Conservation (phyloP, 2,113 vertebrate species). For the Cochlearius cochlearius region DNA sequence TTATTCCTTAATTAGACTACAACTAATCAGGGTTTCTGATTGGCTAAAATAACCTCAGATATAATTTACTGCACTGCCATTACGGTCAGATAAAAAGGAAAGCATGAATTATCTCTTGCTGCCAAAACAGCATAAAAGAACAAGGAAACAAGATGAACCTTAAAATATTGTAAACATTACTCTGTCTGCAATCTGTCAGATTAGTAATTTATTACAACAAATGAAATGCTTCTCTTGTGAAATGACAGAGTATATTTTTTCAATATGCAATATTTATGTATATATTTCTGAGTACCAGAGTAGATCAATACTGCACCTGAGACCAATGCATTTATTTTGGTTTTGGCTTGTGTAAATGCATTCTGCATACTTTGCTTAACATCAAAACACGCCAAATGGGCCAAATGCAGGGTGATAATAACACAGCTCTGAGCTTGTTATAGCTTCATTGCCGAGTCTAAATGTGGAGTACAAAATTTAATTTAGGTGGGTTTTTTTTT, state of each 20-base stretch:
- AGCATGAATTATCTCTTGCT: not conserved
- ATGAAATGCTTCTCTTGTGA: constrained; percentile 28
- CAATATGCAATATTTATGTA: not conserved
- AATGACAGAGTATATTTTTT: not conserved
- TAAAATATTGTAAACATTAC: not conserved
- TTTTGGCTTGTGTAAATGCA: not conserved
- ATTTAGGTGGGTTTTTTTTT: not conserved
- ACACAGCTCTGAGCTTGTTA: not conserved
- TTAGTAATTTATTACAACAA: constrained; percentile 28
- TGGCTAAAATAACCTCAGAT: constrained; percentile 39
- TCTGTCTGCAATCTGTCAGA: constrained; percentile 2
- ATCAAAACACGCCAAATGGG: not conserved
- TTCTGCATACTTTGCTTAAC: not conserved
- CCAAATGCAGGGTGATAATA: not conserved
- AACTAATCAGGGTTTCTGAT: constrained; percentile 55
- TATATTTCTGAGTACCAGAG: not conserved
- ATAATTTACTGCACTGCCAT: constrained; percentile 21
- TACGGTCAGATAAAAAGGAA: not conserved
- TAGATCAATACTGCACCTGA: not conserved
- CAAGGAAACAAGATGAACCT: not conserved
- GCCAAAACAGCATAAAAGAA: not conserved
- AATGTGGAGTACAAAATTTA: not conserved
- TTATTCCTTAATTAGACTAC: constrained; percentile 62
- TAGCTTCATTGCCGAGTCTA: not conserved
- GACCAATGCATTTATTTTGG: not conserved